Evolutionary conservation across 2,113 vertebrate species (phyloP).

Genomic region (Bothrops jararaca): DNA sequence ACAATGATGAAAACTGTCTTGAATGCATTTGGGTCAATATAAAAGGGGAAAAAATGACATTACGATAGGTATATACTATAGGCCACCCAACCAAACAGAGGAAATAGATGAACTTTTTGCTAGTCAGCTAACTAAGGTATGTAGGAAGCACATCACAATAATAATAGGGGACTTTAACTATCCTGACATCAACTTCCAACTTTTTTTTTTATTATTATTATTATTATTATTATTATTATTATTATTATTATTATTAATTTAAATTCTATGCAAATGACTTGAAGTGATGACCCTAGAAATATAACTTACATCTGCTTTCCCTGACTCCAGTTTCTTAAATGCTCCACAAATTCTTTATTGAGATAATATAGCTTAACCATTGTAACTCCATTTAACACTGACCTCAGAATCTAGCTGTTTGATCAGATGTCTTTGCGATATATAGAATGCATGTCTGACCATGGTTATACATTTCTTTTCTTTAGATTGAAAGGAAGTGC

Average conservation of each 20-base stretch:
- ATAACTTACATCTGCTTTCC: not conserved
- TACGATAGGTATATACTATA: too few relatives aligned
- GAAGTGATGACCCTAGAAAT: slow-evolving; percentile 33
- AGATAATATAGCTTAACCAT: slow-evolving; percentile 24
- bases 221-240: too few relatives aligned
- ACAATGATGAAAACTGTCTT: too few relatives aligned
- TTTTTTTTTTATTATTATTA: too few relatives aligned
- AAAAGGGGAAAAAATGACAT: too few relatives aligned
- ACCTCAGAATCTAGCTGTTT: not conserved
- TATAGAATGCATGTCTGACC: slow-evolving; percentile 17
- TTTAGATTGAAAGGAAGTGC: slow-evolving; percentile 20
- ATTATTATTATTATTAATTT: not conserved
- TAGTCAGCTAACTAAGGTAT: too few relatives aligned
- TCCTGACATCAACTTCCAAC: too few relatives aligned
- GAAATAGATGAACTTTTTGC: too few relatives aligned
- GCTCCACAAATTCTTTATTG: not conserved
- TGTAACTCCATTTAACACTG: slow-evolving; percentile 38
- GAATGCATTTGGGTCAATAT: too few relatives aligned
- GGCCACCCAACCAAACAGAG: too few relatives aligned
- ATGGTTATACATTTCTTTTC: slow-evolving; percentile 29
- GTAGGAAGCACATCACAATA: too few relatives aligned
- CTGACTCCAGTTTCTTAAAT: slow-evolving; percentile 2
- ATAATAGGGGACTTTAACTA: too few relatives aligned
- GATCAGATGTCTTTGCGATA: slow-evolving; percentile 29
- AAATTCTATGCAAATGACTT: slow-evolving; percentile 35